phyloP scores from a whole-genome alignment of 2,888 invertebrate genomes.

The Agrilus biguttatus region DNA sequence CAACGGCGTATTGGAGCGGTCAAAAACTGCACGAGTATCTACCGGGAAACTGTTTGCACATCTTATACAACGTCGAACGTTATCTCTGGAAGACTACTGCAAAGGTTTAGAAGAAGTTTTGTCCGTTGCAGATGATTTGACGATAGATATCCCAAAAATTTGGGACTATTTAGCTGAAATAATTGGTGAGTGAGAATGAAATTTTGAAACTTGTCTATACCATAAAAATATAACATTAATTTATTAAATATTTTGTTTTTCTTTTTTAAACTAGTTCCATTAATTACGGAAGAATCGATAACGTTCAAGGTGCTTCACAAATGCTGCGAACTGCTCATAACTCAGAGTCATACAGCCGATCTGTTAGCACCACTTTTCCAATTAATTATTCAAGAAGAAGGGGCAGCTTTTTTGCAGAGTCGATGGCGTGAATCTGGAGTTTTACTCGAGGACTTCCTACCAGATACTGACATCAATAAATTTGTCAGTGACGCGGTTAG shows the following conservation, averaged over 20 bases:
- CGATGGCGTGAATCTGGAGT: slow-evolving; percentile 41
- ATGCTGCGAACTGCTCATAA: slow-evolving; percentile 17
- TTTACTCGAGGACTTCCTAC: slow-evolving; percentile 38
- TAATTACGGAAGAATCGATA: slow-evolving; percentile 35
- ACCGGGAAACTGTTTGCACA: slow-evolving; percentile 38
- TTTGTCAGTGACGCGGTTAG: slow-evolving; percentile 37
- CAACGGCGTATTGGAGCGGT: slow-evolving; percentile 31
- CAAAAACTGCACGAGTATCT: slow-evolving; percentile 27
- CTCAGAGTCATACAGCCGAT: slow-evolving; percentile 25
- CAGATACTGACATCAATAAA: slow-evolving; percentile 29
- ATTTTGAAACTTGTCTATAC: too few relatives aligned
- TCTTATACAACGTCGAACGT: slow-evolving; percentile 32
- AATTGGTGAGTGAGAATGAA: slow-evolving; percentile 35
- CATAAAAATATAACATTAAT: too few relatives aligned
- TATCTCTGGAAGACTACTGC: slow-evolving; percentile 34
- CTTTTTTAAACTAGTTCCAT: slow-evolving; percentile 30
- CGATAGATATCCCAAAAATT: slow-evolving; percentile 72
- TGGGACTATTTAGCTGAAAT: slow-evolving; percentile 69
- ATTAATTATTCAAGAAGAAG: slow-evolving; percentile 42
- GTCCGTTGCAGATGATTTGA: slow-evolving; percentile 53
- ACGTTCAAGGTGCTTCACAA: slow-evolving; percentile 25
- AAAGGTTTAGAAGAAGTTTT: slow-evolving; percentile 48
- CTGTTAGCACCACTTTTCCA: slow-evolving; percentile 44
- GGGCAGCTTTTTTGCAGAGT: slow-evolving; percentile 36
- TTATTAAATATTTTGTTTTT: slow-evolving; percentile 22